Conservation (phyloP, 1,140 invertebrate genomes). For the Saxidomus purpurata region DNA sequence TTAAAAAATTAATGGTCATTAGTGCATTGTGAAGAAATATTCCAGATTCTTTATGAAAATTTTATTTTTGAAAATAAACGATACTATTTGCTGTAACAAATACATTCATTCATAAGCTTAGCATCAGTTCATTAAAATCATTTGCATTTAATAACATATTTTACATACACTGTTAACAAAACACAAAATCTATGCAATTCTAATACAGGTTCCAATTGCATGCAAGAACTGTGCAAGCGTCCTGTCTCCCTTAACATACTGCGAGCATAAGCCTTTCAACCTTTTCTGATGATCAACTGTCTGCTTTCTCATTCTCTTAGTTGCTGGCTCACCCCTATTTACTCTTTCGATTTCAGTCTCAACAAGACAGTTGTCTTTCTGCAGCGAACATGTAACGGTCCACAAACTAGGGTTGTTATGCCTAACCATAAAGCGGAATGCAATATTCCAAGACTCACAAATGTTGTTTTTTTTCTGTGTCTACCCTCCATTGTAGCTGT, state of each 20-base stretch:
- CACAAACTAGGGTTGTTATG: slow-evolving; percentile 61
- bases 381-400: slow-evolving; percentile 22
- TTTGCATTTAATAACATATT: too few species aligned
- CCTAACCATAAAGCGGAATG: slow-evolving; percentile 39
- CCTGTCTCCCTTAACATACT: neutral
- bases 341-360: neutral
- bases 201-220: too few species aligned
- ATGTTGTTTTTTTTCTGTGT: slow-evolving; percentile 58
- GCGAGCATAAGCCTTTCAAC: neutral
- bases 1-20: too few species aligned
- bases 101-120: too few species aligned
- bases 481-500: slow-evolving; percentile 42
- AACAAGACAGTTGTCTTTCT: slow-evolving; percentile 41
- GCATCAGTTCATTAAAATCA: too few species aligned
- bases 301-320: slow-evolving; percentile 36
- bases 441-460: slow-evolving; percentile 59
- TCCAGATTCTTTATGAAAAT: too few species aligned
- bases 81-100: too few species aligned
- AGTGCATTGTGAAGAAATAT: too few species aligned
- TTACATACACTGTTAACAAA: too few species aligned
- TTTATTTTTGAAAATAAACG: too few species aligned
- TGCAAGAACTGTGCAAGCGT: neutral
- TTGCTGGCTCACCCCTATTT: neutral
- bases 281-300: slow-evolving; percentile 2
- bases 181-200: too few species aligned